Evolutionary conservation across 2,888 invertebrate species (phyloP), one percentile per base, ranked within the genome.

Genomic region (Catocala nupta): DNA sequence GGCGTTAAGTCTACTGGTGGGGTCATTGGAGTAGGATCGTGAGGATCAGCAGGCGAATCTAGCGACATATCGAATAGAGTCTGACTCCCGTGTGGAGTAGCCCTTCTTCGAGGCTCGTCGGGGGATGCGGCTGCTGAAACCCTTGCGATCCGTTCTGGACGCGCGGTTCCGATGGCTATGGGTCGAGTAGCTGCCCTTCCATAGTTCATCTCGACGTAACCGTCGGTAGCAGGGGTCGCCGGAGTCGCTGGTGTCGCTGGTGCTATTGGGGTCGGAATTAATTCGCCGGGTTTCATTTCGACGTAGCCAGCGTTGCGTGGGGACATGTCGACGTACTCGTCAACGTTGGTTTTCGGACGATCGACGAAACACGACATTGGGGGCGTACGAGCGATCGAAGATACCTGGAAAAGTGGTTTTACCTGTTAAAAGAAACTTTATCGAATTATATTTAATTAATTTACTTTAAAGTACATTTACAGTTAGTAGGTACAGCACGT

Each of bases 11-110:
- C 59, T 16, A 25, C n/a, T 1, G 55, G 50, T 2, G 5, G 85
- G 84, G 63, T 92, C 90, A 1, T 85, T 78, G 9, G 76, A 68
- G 16, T 90, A 86, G 0, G 83, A 69, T 95, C 95, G 25, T 95
- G 91, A 0, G 96, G 96, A 3, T 96, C 96, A 12, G 95, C 95
- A 0, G 96, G 96, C 71, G 96, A 96, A 82, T 96, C 96, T 50
- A 96, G 85, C 65, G 95, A 96, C 77, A 96, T 94, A 1, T 96
- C 96, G 84, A 96, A 96, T 65, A 96, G 95, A 0, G 96, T 96
- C 60, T 95, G 95, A 6, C 95, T 96, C 51, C 96, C 96, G 1
- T 95, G 95, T 0, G 95, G 95, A 0, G 96, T 95, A 3, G 92
- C 85, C 0, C 59, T 60, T 6, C 73, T 71, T 0, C 59, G n/a